Percentiles rank a stretch among this genome's conserved stretches.
Conservation (phyloP, 1,140 invertebrate species). For the Aphelenchoides fujianensis region DNA sequence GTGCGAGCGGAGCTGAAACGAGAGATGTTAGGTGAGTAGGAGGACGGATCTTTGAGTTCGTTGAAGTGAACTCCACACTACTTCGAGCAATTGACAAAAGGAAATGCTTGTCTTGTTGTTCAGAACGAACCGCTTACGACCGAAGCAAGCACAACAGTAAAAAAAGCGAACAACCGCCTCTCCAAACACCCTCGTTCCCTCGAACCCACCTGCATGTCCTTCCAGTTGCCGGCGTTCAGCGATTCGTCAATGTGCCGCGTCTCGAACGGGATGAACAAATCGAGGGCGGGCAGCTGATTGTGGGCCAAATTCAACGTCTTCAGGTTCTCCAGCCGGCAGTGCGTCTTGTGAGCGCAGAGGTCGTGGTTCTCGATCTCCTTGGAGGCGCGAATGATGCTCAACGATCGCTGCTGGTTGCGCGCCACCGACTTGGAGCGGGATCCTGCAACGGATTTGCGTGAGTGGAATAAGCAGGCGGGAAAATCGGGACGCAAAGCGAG, state of each 20-base stretch:
- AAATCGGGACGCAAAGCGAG: no score
- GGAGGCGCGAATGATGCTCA: conserved; percentile 32
- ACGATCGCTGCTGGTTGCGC: conserved; percentile 49
- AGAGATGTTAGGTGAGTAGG: no score
- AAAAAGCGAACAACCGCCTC: no score
- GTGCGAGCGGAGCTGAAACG: conserved; percentile 56
- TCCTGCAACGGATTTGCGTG: conserved; percentile 46
- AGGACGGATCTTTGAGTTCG: no score
- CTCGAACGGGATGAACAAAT: conserved; percentile 56
- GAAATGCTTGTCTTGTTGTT: no score
- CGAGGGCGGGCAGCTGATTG: conserved; percentile 71
- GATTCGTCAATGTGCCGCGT: conserved; percentile 70
- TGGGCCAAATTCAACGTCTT: conserved; percentile 79
- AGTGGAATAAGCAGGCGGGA: no score
- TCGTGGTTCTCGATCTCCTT: conserved; percentile 31
- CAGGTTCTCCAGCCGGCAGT: conserved; percentile 76
- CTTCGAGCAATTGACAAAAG: no score
- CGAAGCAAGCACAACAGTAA: no score
- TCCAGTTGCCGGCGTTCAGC: conserved; percentile 71
- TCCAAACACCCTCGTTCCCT: no score
- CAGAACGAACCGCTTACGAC: no score
- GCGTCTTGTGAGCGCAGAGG: conserved; percentile 75
- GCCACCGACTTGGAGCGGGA: conserved; percentile 59
- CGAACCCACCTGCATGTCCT: background rate
- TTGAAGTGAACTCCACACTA: no score